Evolutionary conservation across 2,113 vertebrate species (phyloP).

Genomic region (Neodon shergylaensis): DNA sequence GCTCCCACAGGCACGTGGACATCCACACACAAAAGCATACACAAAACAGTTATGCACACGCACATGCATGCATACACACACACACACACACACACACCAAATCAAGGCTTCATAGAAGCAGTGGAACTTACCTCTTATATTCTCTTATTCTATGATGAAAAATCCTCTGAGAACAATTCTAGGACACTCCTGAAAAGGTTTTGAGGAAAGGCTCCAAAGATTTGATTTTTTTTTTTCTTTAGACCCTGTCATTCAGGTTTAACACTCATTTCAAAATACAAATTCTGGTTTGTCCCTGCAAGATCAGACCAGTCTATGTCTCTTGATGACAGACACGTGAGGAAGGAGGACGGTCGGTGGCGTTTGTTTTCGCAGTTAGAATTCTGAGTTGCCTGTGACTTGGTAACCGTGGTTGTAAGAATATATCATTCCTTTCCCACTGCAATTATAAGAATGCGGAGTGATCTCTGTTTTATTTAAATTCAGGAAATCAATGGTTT

Average conservation of each 20-base stretch:
- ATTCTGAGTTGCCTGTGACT: neutral
- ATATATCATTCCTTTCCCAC: neutral
- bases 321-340: neutral
- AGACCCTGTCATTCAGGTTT: neutral
- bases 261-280: conserved; percentile 18
- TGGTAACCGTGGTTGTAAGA: neutral
- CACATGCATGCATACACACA: too few relatives aligned
- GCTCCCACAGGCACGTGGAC: accelerated
- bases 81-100: neutral
- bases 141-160: neutral
- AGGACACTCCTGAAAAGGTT: neutral
- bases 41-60: neutral
- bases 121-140: neutral
- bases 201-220: neutral
- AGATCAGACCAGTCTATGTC: neutral
- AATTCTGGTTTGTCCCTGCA: neutral
- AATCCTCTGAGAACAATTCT: neutral
- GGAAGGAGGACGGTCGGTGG: neutral
- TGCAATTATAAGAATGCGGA: neutral
- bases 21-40: neutral
- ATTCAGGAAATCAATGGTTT: conserved; percentile 2
- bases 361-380: neutral
- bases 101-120: neutral
- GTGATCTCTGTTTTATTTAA: neutral
- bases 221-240: neutral